Percentiles rank a stretch among this genome's conserved stretches.
Evolutionary conservation across 2,113 vertebrate genomes (phyloP).

Genomic region (Columba livia): DNA sequence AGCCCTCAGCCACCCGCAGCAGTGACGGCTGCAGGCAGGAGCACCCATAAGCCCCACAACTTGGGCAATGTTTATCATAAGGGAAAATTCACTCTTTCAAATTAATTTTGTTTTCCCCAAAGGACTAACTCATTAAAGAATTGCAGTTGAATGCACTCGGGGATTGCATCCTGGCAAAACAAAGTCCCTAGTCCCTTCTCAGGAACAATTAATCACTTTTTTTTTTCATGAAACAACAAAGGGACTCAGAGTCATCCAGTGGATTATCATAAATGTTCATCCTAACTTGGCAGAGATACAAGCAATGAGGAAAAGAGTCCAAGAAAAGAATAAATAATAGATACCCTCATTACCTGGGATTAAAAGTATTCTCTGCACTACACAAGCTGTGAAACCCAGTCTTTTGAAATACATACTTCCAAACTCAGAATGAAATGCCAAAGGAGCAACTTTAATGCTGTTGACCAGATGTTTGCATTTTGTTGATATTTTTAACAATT

Average conservation of each 20-base stretch:
- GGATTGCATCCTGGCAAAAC: background rate
- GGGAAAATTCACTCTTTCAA: background rate
- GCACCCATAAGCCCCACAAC: background rate
- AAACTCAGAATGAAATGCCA: background rate
- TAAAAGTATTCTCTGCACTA: background rate
- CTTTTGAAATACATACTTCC: background rate
- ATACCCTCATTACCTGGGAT: background rate
- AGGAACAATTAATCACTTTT: background rate
- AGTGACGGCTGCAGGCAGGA: fast-evolving
- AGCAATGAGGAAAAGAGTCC: background rate
- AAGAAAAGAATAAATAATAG: background rate
- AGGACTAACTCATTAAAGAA: background rate
- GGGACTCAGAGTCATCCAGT: background rate
- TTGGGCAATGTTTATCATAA: background rate
- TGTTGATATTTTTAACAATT: background rate
- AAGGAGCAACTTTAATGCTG: background rate
- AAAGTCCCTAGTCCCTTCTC: background rate
- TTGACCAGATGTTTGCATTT: background rate
- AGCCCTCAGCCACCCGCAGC: fast-evolving
- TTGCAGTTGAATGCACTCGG: background rate
- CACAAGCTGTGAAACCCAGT: background rate
- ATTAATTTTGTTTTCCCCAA: background rate
- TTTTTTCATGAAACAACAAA: background rate
- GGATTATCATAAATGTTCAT: background rate
- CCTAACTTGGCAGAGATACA: background rate